Evolutionary conservation across 2,113 vertebrate genomes (phyloP), one percentile per base, ranked within the genome.

Genomic region (Ceyx melanurus): DNA sequence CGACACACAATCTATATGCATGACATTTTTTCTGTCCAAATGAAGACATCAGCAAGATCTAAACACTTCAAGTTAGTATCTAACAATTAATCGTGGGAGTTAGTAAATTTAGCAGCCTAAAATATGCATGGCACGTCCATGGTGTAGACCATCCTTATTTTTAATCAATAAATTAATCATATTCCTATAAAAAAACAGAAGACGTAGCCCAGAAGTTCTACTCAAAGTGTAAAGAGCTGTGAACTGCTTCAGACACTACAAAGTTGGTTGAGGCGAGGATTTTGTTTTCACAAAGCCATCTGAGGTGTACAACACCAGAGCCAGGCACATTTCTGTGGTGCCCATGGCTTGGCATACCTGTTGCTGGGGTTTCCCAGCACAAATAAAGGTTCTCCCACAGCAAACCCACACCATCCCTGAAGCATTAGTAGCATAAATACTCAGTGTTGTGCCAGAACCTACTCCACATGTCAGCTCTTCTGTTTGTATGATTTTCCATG

Each of bases 1-100:
- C 19, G 4, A 78, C 81, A 26, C 20, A 56, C 56, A 50, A 81
- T 88, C 92, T 83, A 71, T 48, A 86, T 46, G 70, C 53, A 33
- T 74, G 60, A n/a, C 45, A 29, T 74, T 92, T 90, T 79, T 92
- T 70, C 76, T 56, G 33, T 81, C 61, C 65, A 81, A 89, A 90
- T 83, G 70, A 86, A 93, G 86, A 81, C 60, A 48, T 81, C 83
- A 81, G 26, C 57, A 86, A 81, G 48, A 90, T 29, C 68, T 67
- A 77, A 92, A 86, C 51, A 29, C 19, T 83, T 90, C 51, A 60
- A 71, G 51, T 67, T 16, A 60, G 70, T n/a, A 21, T 29, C 17
- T 29, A 82, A 82, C 16, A 82, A 81, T 67, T 74, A 35, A 64
- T 77, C 76, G 56, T 60, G 19, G 19, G 25, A 81, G 51, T 40